Evolutionary conservation across 1,140 invertebrate genomes (phyloP).

Genomic region (Drosophila orena): DNA sequence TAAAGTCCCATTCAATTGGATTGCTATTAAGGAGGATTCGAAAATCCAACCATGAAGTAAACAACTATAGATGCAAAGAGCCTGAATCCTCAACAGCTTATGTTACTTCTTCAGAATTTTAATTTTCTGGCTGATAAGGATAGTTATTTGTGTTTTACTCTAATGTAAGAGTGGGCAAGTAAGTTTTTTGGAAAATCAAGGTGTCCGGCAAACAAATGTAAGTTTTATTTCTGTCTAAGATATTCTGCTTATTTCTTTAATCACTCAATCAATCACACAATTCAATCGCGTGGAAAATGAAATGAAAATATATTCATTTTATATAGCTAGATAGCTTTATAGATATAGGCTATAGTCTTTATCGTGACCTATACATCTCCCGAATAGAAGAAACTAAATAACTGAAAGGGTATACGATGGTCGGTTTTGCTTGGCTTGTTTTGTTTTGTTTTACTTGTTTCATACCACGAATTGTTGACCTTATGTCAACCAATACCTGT

Average conservation of each 20-base stretch:
- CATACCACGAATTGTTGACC: slow-evolving; percentile 17
- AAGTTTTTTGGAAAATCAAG: neutral
- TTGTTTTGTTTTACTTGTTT: neutral
- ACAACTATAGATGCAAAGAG: neutral
- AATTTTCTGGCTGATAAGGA: too few species aligned
- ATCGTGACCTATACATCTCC: neutral
- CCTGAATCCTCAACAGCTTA: neutral
- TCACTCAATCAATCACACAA: too few species aligned
- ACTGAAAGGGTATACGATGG: neutral
- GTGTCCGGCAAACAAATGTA: neutral
- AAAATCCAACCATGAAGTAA: neutral
- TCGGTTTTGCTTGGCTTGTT: neutral
- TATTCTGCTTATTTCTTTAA: too few species aligned
- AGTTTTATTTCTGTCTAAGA: too few species aligned
- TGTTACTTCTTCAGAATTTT: too few species aligned
- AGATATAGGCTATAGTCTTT: too few species aligned
- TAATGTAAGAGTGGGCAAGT: neutral
- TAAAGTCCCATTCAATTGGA: neutral
- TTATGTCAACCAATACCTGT: slow-evolving; percentile 20
- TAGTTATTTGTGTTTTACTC: neutral
- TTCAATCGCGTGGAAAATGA: too few species aligned
- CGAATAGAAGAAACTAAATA: neutral
- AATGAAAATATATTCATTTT: too few species aligned
- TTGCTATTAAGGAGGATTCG: slow-evolving; percentile 9
- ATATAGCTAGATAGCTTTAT: neutral